Percentiles rank a stretch among this genome's conserved stretches.
Evolutionary conservation across 2,113 vertebrate genomes (phyloP).

Genomic region (Mustela lutreola): DNA sequence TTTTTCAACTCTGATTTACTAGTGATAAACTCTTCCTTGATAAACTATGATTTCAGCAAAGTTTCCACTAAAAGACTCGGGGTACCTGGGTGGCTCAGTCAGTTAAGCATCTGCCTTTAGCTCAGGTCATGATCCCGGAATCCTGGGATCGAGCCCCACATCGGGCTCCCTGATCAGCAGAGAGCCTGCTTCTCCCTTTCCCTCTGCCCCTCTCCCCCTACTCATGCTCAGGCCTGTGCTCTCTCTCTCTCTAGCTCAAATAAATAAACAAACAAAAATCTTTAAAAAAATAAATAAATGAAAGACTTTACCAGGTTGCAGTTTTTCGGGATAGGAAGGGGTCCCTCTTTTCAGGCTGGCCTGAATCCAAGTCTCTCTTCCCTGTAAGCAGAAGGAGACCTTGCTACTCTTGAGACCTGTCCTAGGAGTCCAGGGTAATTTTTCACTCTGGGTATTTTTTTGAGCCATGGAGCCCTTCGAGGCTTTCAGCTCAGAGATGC

Average conservation of each 20-base stretch:
- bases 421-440: neutral
- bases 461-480: neutral
- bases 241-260: neutral
- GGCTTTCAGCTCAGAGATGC: neutral
- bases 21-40: neutral
- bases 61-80: neutral
- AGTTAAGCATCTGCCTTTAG: neutral
- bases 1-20: neutral
- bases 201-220: neutral
- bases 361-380: neutral
- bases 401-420: neutral
- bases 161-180: neutral
- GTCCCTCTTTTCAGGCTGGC: neutral
- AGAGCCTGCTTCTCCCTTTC: neutral
- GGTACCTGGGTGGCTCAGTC: neutral
- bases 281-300: neutral
- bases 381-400: neutral
- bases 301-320: neutral
- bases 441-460: neutral
- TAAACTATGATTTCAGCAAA: neutral
- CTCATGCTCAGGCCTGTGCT: rapidly evolving
- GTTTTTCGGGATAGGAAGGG: neutral
- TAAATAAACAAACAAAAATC: neutral
- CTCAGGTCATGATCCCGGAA: neutral
- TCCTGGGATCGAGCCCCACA: neutral